Evolutionary conservation across 2,888 invertebrate genomes (phyloP), one percentile per base, ranked within the genome.

Genomic region (Cephalotes varians): DNA sequence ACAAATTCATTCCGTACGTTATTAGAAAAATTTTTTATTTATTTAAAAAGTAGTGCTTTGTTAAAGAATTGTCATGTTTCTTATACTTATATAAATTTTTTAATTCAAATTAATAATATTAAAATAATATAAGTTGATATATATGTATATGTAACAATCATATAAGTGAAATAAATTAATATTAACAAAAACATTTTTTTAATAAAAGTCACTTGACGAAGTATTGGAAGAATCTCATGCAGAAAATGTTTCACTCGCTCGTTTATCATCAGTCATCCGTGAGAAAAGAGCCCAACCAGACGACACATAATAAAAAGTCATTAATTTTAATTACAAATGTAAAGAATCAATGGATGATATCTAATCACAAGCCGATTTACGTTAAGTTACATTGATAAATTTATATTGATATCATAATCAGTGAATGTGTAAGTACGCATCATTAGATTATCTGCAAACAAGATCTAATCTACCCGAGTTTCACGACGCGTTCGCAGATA

Each of bases 391-490:
- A 28, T 40, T 40, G 25, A 31, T 47, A 54, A 25, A 31, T 64
- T 51, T 12, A 67, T 49, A 81, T 81, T 60, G 67, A 65, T 21
- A 40, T 64, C 21, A 25, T 73, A 47, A 64, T 65, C 77, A 64
- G 73, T 64, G 69, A 87, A 73, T 84, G 64, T 58, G 7, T 69
- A 76, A 83, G 28, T 72, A 69, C 40, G 44, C 21, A 71, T 34
- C 62, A 58, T 71, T 51, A 54, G 74, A 86, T 54, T 82, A 83
- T 82, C 81, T 79, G 44, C 47, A 62, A 83, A 77, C 65, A 69
- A 40, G 83, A 86, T 86, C 80, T 79, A 77, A 84, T 87, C 73
- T 62, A 31, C 81, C 80, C 81, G 83, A 64, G 2, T 37, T 80
- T 79, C 74, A 80, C 67, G 54, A 69, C 34, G 64, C 31, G 80